Evolutionary conservation across 2,113 vertebrate genomes (phyloP).

Genomic region (Megaceryle maxima): DNA sequence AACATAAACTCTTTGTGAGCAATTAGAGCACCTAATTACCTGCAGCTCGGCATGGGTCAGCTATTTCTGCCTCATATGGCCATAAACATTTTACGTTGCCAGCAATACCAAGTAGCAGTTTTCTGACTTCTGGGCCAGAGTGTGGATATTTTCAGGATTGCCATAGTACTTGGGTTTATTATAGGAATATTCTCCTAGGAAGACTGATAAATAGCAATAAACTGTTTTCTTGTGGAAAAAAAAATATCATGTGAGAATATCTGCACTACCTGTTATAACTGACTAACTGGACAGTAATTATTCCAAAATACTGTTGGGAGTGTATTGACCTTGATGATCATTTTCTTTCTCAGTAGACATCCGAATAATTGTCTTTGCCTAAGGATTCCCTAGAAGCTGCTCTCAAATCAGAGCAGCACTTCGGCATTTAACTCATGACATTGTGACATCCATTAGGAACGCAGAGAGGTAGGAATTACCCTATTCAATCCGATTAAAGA

Average conservation of each 20-base stretch:
- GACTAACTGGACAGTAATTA: not conserved
- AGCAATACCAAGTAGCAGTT: accelerated
- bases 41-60: not conserved
- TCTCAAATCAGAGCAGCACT: slow-evolving; percentile 12
- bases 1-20: not conserved
- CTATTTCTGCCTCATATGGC: not conserved
- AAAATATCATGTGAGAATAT: not conserved
- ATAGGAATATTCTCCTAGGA: not conserved
- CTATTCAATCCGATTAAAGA: slow-evolving; percentile 48
- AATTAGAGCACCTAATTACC: not conserved
- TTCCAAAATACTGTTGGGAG: not conserved
- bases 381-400: slow-evolving; percentile 10
- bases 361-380: not conserved
- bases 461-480: slow-evolving; percentile 50
- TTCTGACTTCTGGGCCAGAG: not conserved
- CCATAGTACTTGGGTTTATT: not conserved
- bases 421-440: slow-evolving; percentile 10
- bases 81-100: accelerated
- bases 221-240: not conserved
- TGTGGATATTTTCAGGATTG: not conserved
- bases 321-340: not conserved
- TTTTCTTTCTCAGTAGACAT: not conserved
- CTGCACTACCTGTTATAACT: not conserved
- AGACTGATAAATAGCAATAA: not conserved
- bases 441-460: not conserved